A percentile compares a stretch with the other conserved stretches of the same genome.
Evolutionary conservation across 1,140 invertebrate species (phyloP).

Genomic region (Diprion similis): DNA sequence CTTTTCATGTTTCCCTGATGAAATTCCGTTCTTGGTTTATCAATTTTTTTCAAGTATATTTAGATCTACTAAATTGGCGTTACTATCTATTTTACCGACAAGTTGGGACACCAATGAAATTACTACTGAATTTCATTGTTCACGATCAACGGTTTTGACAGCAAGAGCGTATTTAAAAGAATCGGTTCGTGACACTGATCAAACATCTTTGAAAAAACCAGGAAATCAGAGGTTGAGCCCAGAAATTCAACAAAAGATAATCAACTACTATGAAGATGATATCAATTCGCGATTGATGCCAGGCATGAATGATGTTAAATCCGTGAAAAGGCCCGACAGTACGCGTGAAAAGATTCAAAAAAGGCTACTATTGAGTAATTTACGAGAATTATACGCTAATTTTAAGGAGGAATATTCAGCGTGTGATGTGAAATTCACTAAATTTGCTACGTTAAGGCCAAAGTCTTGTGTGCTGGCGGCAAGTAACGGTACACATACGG

Average conservation of each 20-base stretch:
- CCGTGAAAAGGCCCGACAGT: background rate
- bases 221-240: background rate
- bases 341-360: constrained; percentile 11
- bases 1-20: too few species aligned
- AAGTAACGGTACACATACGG: constrained; percentile 23
- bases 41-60: too few species aligned
- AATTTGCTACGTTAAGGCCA: constrained; percentile 25
- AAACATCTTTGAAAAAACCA: background rate
- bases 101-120: background rate
- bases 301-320: constrained; percentile 16
- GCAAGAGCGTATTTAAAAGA: background rate
- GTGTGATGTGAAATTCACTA: constrained; percentile 20
- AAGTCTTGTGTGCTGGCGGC: constrained; percentile 27
- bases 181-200: background rate
- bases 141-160: background rate
- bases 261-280: constrained; percentile 16
- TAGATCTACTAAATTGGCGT: background rate
- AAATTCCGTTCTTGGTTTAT: too few species aligned
- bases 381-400: background rate
- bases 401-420: background rate
- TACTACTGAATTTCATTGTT: constrained; percentile 11
- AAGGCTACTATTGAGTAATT: constrained; percentile 10
- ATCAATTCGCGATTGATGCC: constrained; percentile 7
- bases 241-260: background rate
- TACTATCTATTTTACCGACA: constrained; percentile 5